A percentile compares a stretch with the other conserved stretches of the same genome.
These are phyloP conservation scores for Urophycis tenuis DNA, from an alignment of 2,797 vertebrate species.

Conservation along the genomic window DNA sequence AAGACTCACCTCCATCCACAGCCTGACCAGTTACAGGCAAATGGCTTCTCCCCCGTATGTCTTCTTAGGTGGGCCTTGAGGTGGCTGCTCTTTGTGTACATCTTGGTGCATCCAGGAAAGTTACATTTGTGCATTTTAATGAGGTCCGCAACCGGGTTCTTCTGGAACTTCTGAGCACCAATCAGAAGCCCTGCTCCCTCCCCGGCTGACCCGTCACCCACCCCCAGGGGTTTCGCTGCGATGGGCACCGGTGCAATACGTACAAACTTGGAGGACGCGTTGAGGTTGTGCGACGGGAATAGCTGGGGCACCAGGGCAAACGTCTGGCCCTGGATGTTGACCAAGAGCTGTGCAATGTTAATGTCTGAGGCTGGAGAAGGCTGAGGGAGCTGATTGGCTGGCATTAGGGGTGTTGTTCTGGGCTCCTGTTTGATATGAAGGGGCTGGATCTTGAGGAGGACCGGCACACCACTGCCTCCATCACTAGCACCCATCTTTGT, in stretches of 20 bases:
- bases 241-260: constrained; percentile 93
- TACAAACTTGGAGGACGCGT: constrained; percentile 83
- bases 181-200: constrained; percentile 70
- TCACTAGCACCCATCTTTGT: constrained; percentile 40
- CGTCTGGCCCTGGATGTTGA: constrained; percentile 94
- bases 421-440: constrained; percentile 83
- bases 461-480: constrained; percentile 64
- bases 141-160: constrained; percentile 86
- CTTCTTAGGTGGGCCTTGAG: constrained; percentile 93
- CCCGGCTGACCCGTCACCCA: constrained; percentile 50
- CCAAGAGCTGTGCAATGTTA: constrained; percentile 86
- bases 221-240: constrained; percentile 84
- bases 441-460: constrained; percentile 86
- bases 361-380: constrained; percentile 70
- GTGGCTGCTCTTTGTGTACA: constrained; percentile 98
- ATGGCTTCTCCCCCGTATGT: constrained; percentile 93
- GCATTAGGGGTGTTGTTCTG: constrained; percentile 22
- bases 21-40: constrained; percentile 91
- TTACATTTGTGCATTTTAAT: constrained; percentile 98
- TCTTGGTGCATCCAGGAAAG: constrained; percentile 92
- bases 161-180: constrained; percentile 86
- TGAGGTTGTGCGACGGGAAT: constrained; percentile 77
- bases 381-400: constrained; percentile 59
- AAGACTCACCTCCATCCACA: constrained; percentile 92
- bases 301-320: constrained; percentile 90